These are phyloP conservation scores for Neoarius graeffei DNA, from an alignment of 2,113 vertebrate genomes.

Conservation along the genomic window DNA sequence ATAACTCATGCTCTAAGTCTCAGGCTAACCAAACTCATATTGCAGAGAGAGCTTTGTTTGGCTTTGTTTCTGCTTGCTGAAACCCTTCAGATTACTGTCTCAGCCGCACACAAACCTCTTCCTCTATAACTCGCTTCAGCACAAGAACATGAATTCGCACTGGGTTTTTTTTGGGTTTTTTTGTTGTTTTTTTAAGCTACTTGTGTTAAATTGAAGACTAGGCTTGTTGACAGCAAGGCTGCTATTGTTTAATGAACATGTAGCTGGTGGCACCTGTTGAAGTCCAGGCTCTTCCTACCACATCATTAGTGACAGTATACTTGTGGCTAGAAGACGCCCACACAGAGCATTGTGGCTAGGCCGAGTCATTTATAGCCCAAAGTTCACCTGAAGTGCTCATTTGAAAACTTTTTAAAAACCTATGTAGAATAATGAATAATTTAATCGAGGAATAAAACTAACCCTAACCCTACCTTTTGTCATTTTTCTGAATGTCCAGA, in stretches of 20 bases:
- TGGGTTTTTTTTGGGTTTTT: too few relatives aligned
- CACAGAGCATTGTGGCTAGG: background rate
- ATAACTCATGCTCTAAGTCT: conserved; percentile 86
- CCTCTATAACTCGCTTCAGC: conserved; percentile 4
- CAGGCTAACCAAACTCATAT: conserved; percentile 78
- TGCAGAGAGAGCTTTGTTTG: conserved; percentile 73
- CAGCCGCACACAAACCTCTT: conserved; percentile 40
- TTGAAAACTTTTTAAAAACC: background rate
- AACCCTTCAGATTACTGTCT: conserved; percentile 35
- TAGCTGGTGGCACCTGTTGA: conserved; percentile 63
- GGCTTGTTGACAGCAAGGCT: conserved; percentile 26
- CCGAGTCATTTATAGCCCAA: conserved; percentile 10
- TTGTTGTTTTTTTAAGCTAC: conserved; percentile 34
- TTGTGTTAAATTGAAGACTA: conserved; percentile 7
- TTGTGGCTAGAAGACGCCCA: conserved; percentile 29
- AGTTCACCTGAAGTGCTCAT: conserved; percentile 29
- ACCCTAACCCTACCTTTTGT: background rate
- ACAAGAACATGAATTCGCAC: conserved; percentile 2
- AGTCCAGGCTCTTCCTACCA: conserved; percentile 34
- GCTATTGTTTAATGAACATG: conserved; percentile 13
- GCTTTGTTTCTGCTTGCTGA: conserved; percentile 48
- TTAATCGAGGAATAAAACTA: background rate
- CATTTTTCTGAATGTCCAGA: background rate
- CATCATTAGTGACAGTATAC: conserved; percentile 31
- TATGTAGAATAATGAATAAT: background rate